These are phyloP conservation scores for Micromesistius poutassou DNA, from an alignment of 2,797 vertebrate species.

Conservation along the genomic window DNA sequence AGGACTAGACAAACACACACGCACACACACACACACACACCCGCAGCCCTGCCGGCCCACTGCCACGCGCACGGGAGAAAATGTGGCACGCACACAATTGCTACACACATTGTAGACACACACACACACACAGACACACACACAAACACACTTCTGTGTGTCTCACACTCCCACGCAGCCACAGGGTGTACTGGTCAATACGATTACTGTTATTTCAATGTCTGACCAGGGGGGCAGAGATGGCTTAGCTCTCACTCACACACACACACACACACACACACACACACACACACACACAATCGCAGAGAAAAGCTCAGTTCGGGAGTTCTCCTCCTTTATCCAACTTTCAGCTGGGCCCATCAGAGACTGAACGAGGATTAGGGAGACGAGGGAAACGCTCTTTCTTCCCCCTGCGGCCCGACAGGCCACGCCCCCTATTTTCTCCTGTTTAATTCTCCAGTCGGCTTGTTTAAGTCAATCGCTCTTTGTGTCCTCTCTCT, in stretches of 20 bases:
- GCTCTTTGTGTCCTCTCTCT: conserved; percentile 17
- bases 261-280: conserved; percentile 19
- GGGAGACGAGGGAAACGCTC: conserved; percentile 22
- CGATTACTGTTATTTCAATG: conserved; percentile 60
- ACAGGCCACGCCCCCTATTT: background rate
- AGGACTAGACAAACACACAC: conserved; percentile 10
- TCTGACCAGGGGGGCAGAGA: conserved; percentile 47
- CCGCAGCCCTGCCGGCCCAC: conserved; percentile 1
- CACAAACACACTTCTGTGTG: conserved; percentile 5
- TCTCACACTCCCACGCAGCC: conserved; percentile 21
- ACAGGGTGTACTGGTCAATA: conserved; percentile 49
- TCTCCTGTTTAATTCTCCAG: conserved; percentile 44
- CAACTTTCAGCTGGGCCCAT: conserved; percentile 43
- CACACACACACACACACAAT: conserved; percentile 7
- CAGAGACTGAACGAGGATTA: conserved; percentile 44
- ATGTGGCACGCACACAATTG: background rate
- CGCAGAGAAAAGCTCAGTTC: conserved; percentile 6
- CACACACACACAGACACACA: background rate
- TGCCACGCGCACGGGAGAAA: background rate
- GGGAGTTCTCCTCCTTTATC: conserved; percentile 42
- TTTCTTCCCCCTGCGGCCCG: conserved; percentile 22
- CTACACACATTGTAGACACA: background rate
- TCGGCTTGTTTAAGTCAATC: conserved; percentile 47
- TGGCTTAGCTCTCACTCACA: conserved; percentile 31
- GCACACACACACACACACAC: conserved; percentile 12